phyloP scores from a whole-genome alignment of 2,888 invertebrate genomes.

The Drosophila limbata region DNA sequence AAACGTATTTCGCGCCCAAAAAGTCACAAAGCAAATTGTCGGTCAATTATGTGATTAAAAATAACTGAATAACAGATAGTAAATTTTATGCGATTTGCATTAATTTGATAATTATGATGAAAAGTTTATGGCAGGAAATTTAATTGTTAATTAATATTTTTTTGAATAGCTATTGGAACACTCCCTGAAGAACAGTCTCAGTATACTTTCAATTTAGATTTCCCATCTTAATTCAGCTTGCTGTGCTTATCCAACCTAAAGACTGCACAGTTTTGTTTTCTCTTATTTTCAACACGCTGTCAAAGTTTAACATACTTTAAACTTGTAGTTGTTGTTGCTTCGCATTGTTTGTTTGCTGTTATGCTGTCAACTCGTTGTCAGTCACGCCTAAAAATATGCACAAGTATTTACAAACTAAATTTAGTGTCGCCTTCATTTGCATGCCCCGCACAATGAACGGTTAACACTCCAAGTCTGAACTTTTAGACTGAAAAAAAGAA shows the following conservation, averaged over 20 bases:
- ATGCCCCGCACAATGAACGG: slow-evolving; percentile 49
- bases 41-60: slow-evolving; percentile 23
- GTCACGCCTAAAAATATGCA: slow-evolving; percentile 60
- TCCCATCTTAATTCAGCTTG: neutral
- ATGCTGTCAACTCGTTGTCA: slow-evolving; percentile 51
- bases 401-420: slow-evolving; percentile 73
- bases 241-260: slow-evolving; percentile 13
- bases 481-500: slow-evolving; percentile 8
- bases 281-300: slow-evolving; percentile 27
- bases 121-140: neutral
- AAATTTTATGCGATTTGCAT: neutral
- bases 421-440: slow-evolving; percentile 71
- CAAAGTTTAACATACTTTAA: slow-evolving; percentile 34
- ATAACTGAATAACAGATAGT: slow-evolving; percentile 8
- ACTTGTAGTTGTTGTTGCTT: slow-evolving; percentile 12
- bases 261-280: slow-evolving; percentile 28
- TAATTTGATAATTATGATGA: neutral
- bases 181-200: neutral
- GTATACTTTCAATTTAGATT: neutral
- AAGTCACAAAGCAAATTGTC: slow-evolving; percentile 27
- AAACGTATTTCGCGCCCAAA: slow-evolving; percentile 52
- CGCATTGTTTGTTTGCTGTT: slow-evolving; percentile 15
- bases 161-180: neutral
- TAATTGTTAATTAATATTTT: neutral
- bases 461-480: slow-evolving; percentile 11